Base-by-base conservation (phyloP, 1,140 invertebrate genomes). In the Drosophila obscura region DNA sequence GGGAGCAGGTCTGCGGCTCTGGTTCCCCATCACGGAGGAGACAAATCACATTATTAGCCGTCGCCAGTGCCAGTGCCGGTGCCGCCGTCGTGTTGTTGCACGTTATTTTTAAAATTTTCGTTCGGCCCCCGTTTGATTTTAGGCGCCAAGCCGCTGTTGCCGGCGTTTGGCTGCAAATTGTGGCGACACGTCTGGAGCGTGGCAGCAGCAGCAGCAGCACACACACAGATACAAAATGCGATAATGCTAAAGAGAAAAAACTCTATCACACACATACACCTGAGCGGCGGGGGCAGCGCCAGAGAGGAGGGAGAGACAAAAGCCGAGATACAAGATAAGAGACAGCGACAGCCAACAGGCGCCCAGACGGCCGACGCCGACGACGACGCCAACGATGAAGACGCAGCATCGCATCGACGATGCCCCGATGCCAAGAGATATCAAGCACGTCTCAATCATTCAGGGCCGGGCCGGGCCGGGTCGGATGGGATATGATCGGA, bases 151-250 rank as follows among this genome's bases (percentile, higher is more conserved):
- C 81, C 63, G 61, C 56, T 73, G 69, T 67, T 73, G 72, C 63
- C 78, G 77, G 72, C 77, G 74, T 78, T 87, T 88, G 84, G 78
- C 84, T 83, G 87, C 76, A 90, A 90, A 90, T 90, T 90, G 87
- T 85, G 87, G 87, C 87, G 87, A 90, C 87, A 90, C 87, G 87
- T 90, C 87, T 90, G 87, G 73, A 82, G 80, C 80, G 81, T 77
- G 88, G 79, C 87, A 80, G 58, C 73, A 73, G 62, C 69, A 50
- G 41, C 46, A 48, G 48, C 57, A 49, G 16, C 65, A 71, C 41
- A 39, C 26, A 51, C 57, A 71, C 72, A 74, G 61, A 80, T 65
- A 72, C 74, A 73, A 61, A 41, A 49, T 19, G 19, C 59, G 77
- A 79, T 79, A 74, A 62, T 61, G 59, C 44, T 13, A 52, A 60